phyloP scores from a whole-genome alignment of 2,113 vertebrate species.

The Oreochromis aureus region DNA sequence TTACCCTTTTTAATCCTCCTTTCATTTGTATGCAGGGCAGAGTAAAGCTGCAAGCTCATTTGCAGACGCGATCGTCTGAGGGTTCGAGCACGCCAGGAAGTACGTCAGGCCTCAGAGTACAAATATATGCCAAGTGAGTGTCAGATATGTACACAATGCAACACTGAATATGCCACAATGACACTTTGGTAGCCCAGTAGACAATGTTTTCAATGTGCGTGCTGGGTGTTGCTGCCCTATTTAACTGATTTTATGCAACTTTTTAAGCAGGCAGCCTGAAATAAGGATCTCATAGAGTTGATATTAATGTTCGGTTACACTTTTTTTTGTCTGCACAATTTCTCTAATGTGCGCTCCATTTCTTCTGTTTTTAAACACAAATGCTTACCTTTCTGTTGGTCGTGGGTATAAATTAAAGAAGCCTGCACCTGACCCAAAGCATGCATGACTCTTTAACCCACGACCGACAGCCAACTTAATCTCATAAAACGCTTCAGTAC shows the following conservation, averaged over 20 bases:
- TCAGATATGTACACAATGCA: background rate
- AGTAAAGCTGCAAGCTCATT: background rate
- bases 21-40: background rate
- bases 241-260: background rate
- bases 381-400: background rate
- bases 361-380: background rate
- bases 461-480: background rate
- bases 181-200: background rate
- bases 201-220: background rate
- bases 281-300: background rate
- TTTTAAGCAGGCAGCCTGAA: background rate
- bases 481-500: background rate
- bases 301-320: background rate
- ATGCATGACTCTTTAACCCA: background rate
- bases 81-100: background rate
- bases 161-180: background rate
- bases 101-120: background rate
- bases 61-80: background rate
- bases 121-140: background rate
- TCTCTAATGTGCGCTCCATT: background rate
- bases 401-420: background rate
- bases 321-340: background rate
- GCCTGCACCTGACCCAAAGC: background rate
- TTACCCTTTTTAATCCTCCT: conserved; percentile 20
- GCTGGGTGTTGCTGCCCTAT: background rate